These are phyloP conservation scores for Meriones psammophilus DNA, from an alignment of 2,797 vertebrate species.

Conservation along the genomic window DNA sequence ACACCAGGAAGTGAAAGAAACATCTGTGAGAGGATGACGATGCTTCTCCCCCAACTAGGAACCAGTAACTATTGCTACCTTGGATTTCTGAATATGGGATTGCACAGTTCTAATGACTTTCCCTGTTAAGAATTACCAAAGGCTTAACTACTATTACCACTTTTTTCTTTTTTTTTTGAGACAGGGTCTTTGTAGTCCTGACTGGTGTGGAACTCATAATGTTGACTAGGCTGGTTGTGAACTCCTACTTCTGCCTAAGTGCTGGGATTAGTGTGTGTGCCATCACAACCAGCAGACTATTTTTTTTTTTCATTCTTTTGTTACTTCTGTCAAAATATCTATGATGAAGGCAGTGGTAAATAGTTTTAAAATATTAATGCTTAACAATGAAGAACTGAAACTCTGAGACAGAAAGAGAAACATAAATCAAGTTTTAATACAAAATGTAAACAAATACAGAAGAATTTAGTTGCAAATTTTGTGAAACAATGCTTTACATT, in stretches of 20 bases:
- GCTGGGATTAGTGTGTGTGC: neutral
- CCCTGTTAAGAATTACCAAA: slow-evolving; percentile 51
- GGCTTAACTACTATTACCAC: neutral
- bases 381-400: slow-evolving; percentile 29
- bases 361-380: slow-evolving; percentile 34
- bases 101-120: slow-evolving; percentile 38
- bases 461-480: slow-evolving; percentile 53
- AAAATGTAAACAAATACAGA: slow-evolving; percentile 63
- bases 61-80: neutral
- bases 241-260: neutral
- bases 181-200: neutral
- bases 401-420: slow-evolving; percentile 50
- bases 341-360: slow-evolving; percentile 70
- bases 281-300: neutral
- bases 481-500: slow-evolving; percentile 59
- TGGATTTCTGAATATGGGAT: neutral
- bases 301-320: slow-evolving; percentile 67
- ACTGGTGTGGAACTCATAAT: neutral
- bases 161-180: slow-evolving; percentile 59
- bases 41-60: neutral
- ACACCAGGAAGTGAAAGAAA: slow-evolving; percentile 1
- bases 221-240: neutral
- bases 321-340: slow-evolving; percentile 85
- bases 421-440: slow-evolving; percentile 69
- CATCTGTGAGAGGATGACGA: neutral